Base-by-base conservation (phyloP, 2,113 vertebrate species). In the Mormyrus iriodes region DNA sequence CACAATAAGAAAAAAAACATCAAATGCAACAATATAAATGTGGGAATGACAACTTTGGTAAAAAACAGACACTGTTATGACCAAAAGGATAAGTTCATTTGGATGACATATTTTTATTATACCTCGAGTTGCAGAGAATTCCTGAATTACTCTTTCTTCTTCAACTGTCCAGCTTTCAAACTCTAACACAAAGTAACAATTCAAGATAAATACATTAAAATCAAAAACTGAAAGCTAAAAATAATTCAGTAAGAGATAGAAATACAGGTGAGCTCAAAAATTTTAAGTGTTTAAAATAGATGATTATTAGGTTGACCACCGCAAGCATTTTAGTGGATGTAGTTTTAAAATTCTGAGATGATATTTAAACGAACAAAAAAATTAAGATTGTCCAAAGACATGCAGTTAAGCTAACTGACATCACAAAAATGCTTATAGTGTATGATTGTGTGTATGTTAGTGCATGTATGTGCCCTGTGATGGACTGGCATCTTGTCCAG, bases 51-150 rank as follows among this genome's bases (percentile, higher is more conserved):
- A 21, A 49, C 73, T 88, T 51, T 65, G 12, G 17, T n/a, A 39
- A 69, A 90, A 90, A 85, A 42, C 35, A 15, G 65, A 89, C 86
- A 87, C 85, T 90, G 61, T 93, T 88, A 89, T 88, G 85, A 76
- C 2, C 21, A 53, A 49, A 15, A 42, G 51, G 49, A 86, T 5
- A 44, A 86, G 89, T 24, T 88, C 85, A 89, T 86, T 39, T 84
- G n/a, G 79, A 88, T 53, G 84, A 90, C 24, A 90, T 48, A 53
- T 27, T 89, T 65, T 87, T 52, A 89, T 35, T 88, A 91, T 95
- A 96, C 95, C 95, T 96, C 85, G 84, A 61, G 87, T 21, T 27
- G 87, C 76, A 85, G 92, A 92, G 85, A 94, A 90, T 90, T 94
- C 91, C 88, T 94, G 91, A 53, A 92, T 91, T 88, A 93, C 51